Evolutionary conservation across 2,797 vertebrate genomes (phyloP), one percentile per base, ranked within the genome.

Genomic region (Cryptoblepharus egeriae): DNA sequence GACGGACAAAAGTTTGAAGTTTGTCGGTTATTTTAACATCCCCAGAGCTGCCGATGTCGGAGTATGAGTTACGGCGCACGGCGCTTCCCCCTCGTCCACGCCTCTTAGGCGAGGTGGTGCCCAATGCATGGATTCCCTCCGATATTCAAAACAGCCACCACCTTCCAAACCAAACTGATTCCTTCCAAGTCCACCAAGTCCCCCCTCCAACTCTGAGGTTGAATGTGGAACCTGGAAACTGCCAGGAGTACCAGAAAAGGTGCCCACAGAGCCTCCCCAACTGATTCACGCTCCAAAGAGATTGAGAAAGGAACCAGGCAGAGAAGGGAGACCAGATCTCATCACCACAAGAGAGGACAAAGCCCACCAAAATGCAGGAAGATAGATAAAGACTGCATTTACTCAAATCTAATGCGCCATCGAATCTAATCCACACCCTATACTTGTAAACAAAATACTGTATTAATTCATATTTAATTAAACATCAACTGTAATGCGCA

Each of bases 131-230:
- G 30, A 35, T 85, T 72, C 65, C 68, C 75, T 67, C 55, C 61
- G 72, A 86, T 55, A 16, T 32, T 77, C 61, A 49, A 30, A 75
- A 32, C 5, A 42, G 5, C 37, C 65, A 73, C 69, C 78, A 55
- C 65, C 26, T 79, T 83, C 89, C 89, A 91, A 88, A 78, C 52
- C 74, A 82, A 82, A 82, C 37, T 65, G 61, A 35, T 84, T 69
- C 65, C 75, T 75, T 83, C 78, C 73, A 81, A 60, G 11, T 69
- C 60, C 32, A n/a, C n/a, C n/a, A n/a, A n/a, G n/a, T n/a, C n/a
- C 35, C 65, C 58, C 82, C 80, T 76, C 78, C 78, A 76, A 60
- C 52, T 65, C 72, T 72, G 70, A 58, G 60, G 57, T 1, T 30
- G 78, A 79, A 78, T 70, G 58, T 80, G 22, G 45, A 77, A 80